Evolutionary conservation across 2,888 invertebrate species (phyloP).

Genomic region (Dasysyrphus albostriatus): DNA sequence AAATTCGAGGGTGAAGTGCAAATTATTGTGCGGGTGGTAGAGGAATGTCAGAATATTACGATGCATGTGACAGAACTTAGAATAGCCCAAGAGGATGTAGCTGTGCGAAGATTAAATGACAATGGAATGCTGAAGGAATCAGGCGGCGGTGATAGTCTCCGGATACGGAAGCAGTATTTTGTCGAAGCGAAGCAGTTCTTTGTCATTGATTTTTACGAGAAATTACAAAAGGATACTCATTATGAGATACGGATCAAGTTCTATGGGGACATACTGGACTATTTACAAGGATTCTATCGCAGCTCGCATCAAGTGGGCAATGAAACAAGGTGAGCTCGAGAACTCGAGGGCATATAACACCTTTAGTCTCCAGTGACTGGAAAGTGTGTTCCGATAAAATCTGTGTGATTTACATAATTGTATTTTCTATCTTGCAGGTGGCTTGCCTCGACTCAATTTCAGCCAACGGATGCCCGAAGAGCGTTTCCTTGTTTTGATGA

Average conservation of each 20-base stretch:
- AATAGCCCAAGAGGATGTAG: constrained; percentile 86
- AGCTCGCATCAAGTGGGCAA: constrained; percentile 90
- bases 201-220: constrained; percentile 86
- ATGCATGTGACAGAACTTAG: constrained; percentile 90
- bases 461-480: constrained; percentile 91
- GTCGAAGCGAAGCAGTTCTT: constrained; percentile 89
- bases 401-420: constrained; percentile 43
- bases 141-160: constrained; percentile 53
- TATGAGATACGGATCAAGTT: constrained; percentile 90
- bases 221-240: constrained; percentile 86
- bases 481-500: constrained; percentile 96
- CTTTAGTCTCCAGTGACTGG: background rate
- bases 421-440: constrained; percentile 85
- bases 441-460: constrained; percentile 93
- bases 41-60: constrained; percentile 87
- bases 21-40: constrained; percentile 86
- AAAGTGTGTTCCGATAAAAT: constrained; percentile 42
- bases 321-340: constrained; percentile 86
- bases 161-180: constrained; percentile 84
- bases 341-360: constrained; percentile 14
- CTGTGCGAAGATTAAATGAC: constrained; percentile 80
- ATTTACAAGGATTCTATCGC: constrained; percentile 92
- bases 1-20: constrained; percentile 90
- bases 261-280: constrained; percentile 89
- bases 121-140: constrained; percentile 48